phyloP scores from a whole-genome alignment of 2,888 invertebrate species.

The Ornithoptera alexandrae region DNA sequence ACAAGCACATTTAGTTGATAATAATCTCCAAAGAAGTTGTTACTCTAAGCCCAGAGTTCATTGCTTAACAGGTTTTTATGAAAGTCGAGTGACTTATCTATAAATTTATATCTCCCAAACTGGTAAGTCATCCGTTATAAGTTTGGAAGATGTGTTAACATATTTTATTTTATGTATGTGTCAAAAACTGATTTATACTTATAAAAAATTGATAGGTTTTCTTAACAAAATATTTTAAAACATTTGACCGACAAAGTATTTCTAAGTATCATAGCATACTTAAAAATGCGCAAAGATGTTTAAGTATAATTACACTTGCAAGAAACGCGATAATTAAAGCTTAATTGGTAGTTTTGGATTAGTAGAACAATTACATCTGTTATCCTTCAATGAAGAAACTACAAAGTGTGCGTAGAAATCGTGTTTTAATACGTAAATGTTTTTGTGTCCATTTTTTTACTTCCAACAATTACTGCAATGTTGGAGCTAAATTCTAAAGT shows the following conservation, averaged over 20 bases:
- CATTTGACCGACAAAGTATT: not conserved
- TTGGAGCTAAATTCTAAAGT: not conserved
- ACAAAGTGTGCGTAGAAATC: conserved; percentile 31
- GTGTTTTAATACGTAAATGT: conserved; percentile 4
- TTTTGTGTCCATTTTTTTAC: conserved; percentile 1
- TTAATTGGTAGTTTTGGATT: conserved; percentile 28
- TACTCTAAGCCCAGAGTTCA: too few relatives aligned
- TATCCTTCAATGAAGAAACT: conserved; percentile 31
- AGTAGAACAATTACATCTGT: conserved; percentile 26
- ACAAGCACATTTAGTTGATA: too few relatives aligned
- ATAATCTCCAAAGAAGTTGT: too few relatives aligned
- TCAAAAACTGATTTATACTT: too few relatives aligned
- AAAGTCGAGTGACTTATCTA: too few relatives aligned
- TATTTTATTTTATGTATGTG: too few relatives aligned
- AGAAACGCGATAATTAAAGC: conserved; percentile 21
- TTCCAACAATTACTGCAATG: not conserved
- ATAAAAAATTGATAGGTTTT: too few relatives aligned
- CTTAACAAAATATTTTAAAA: not conserved
- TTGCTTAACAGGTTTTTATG: too few relatives aligned
- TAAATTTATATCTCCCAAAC: too few relatives aligned
- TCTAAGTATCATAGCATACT: conserved; percentile 13
- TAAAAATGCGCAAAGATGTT: not conserved
- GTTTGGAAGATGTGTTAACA: too few relatives aligned
- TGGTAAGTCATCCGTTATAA: too few relatives aligned
- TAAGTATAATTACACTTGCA: conserved; percentile 20